Percentiles rank a stretch among this genome's conserved stretches.
These are phyloP conservation scores for Actinia equina DNA, from an alignment of 64 coral and sea anemone genomes.

Conservation along the genomic window DNA sequence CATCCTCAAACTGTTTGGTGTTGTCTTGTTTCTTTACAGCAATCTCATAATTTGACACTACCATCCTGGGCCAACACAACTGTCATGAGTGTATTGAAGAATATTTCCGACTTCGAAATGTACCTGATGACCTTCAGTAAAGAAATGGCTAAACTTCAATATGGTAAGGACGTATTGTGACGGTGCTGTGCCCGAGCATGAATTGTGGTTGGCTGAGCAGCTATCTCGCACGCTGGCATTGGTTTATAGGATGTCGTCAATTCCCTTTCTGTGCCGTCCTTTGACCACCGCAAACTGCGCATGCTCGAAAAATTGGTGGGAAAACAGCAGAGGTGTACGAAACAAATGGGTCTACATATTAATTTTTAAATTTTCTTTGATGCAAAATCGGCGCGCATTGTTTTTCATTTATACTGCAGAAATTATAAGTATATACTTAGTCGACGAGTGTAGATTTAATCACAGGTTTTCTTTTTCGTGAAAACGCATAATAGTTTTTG, in stretches of 20 bases:
- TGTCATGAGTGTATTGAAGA: slow-evolving; percentile 31
- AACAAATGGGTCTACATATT: too few relatives aligned
- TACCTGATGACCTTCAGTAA: slow-evolving; percentile 17
- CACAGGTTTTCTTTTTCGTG: background rate
- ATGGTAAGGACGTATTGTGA: background rate
- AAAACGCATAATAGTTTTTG: background rate
- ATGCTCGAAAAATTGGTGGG: too few relatives aligned
- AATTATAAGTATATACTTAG: too few relatives aligned
- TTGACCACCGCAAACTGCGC: too few relatives aligned
- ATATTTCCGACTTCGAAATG: slow-evolving; percentile 27
- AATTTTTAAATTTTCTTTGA: too few relatives aligned
- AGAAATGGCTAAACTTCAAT: slow-evolving; percentile 36
- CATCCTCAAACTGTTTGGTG: background rate
- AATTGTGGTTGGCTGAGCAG: background rate
- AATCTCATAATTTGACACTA: slow-evolving; percentile 63
- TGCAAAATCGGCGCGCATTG: too few relatives aligned
- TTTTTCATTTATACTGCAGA: too few relatives aligned
- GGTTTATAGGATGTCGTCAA: too few relatives aligned
- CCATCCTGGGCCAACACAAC: slow-evolving; percentile 69
- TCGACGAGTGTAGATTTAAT: too few relatives aligned
- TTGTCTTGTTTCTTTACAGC: slow-evolving; percentile 18
- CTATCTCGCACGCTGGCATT: background rate
- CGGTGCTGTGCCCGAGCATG: background rate
- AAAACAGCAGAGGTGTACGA: too few relatives aligned
- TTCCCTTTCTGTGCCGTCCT: too few relatives aligned